Percentiles rank a stretch among this genome's conserved stretches.
phyloP scores from a whole-genome alignment of 2,113 vertebrate species.

The Xyrauchen texanus region DNA sequence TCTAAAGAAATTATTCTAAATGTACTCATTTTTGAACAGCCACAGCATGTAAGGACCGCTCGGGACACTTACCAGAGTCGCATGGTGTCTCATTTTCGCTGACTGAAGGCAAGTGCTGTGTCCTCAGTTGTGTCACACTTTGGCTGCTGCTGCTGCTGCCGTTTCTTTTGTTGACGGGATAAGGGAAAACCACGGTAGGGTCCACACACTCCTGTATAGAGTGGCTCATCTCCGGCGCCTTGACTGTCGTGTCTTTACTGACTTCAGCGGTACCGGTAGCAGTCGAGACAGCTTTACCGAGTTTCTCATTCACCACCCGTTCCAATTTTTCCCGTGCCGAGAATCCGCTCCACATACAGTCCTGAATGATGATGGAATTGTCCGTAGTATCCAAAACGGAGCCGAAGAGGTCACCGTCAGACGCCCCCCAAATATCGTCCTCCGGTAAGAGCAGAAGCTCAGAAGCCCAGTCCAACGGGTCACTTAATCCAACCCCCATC shows the following conservation, averaged over 20 bases:
- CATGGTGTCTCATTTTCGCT: slow-evolving; percentile 81
- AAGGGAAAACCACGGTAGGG: slow-evolving; percentile 89
- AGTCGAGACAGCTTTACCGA: slow-evolving; percentile 77
- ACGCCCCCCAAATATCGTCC: slow-evolving; percentile 81
- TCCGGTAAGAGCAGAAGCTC: slow-evolving; percentile 88
- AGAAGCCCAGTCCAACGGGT: slow-evolving; percentile 91
- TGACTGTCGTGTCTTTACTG: slow-evolving; percentile 45
- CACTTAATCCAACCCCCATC: slow-evolving; percentile 73
- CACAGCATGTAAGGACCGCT: not conserved
- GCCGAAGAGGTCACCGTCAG: slow-evolving; percentile 78
- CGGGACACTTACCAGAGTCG: slow-evolving; percentile 83
- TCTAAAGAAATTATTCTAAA: too few relatives aligned
- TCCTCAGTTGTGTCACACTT: slow-evolving; percentile 57
- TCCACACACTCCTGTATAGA: slow-evolving; percentile 86
- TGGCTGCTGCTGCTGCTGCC: slow-evolving; percentile 59
- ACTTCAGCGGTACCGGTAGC: slow-evolving; percentile 45
- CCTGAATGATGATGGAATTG: slow-evolving; percentile 93
- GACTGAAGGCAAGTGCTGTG: slow-evolving; percentile 51
- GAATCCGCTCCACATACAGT: slow-evolving; percentile 99
- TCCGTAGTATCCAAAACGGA: slow-evolving; percentile 81
- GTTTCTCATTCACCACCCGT: slow-evolving; percentile 89
- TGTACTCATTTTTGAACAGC: not conserved
- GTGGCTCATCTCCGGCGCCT: slow-evolving; percentile 74
- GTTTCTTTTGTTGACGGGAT: slow-evolving; percentile 82
- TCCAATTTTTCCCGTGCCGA: slow-evolving; percentile 93